A percentile compares a stretch with the other conserved stretches of the same genome.
Conservation (phyloP, 2,797 vertebrate genomes). For the Champsocephalus esox region DNA sequence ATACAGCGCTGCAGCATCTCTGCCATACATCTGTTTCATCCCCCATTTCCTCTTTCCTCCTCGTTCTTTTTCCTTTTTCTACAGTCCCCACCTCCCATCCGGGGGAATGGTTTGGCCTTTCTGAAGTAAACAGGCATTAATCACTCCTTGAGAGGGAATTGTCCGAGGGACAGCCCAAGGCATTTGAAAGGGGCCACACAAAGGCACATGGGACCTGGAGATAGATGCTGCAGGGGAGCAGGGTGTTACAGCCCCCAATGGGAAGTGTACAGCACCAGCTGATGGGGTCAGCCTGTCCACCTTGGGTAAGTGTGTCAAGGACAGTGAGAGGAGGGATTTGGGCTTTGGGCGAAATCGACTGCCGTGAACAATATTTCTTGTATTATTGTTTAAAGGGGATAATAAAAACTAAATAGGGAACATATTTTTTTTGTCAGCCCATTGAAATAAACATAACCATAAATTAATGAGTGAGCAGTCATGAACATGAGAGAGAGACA, state of each 20-base stretch:
- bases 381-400: too few species aligned
- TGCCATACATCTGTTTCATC: constrained; percentile 44
- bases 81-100: constrained; percentile 59
- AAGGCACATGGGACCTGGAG: constrained; percentile 77
- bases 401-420: too few species aligned
- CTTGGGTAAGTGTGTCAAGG: constrained; percentile 89
- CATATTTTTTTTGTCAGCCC: too few species aligned
- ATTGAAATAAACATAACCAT: constrained; percentile 35
- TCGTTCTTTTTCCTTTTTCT: constrained; percentile 37
- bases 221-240: constrained; percentile 84
- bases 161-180: constrained; percentile 81
- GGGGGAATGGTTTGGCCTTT: constrained; percentile 80
- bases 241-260: constrained; percentile 75
- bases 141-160: constrained; percentile 83
- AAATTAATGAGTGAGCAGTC: constrained; percentile 54
- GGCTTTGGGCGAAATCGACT: constrained; percentile 39
- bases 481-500: constrained; percentile 36
- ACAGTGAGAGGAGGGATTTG: constrained; percentile 63
- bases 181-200: constrained; percentile 76
- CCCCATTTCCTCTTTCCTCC: constrained; percentile 48
- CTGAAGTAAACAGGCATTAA: constrained; percentile 89
- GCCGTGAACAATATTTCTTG: constrained; percentile 9
- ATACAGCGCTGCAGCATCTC: constrained; percentile 28
- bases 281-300: constrained; percentile 84
- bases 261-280: constrained; percentile 82